Base-by-base conservation (phyloP, 2,797 vertebrate genomes). In the Halcyon smyrnensis region DNA sequence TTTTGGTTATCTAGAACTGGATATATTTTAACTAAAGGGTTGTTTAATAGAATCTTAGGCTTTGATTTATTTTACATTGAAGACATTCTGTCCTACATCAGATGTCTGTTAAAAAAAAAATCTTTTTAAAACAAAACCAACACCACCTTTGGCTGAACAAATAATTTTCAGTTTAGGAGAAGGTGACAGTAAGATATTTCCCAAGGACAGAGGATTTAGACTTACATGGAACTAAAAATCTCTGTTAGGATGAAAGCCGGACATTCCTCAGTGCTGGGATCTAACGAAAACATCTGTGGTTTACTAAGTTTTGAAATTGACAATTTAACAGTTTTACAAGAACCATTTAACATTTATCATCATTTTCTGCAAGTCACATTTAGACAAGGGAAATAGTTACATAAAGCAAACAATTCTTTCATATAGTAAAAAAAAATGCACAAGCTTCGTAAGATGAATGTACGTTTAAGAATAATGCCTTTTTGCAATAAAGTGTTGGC, bases 61-160 rank as follows among this genome's bases (percentile, higher is more conserved):
- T 97, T 96, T 92, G 93, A 95, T 94, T 97, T 98, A 98, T 98
- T 98, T 98, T 98, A 98, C 94, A 97, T 96, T 96, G 94, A 97
- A 98, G 95, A 97, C 98, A 98, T 98, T 98, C 96, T 97, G 53
- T 92, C 96, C 85, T 82, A 98, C 97, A 98, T 98, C 97, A 98
- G 98, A 80, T 80, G 41, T 92, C 92, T 96, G 43, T 32, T 78
- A 92, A 94, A 98, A 95, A 96, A 98, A 93, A 76, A 94, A 91
- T 75, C 76, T 93, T 46, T 21, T 46, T 71, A 25, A 53, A 96
- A 98, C 37, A 37, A 92, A 87, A 91, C 25, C 34, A 12, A 2
- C 25, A 18, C 30, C 53, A 54, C 27, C 81, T 96, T 94, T 92
- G 57, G 89, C 90, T 94, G 84, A 97, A 97, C 65, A 97, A 96